Evolutionary conservation across 2,888 invertebrate genomes (phyloP), one percentile per base, ranked within the genome.

Genomic region (Himalopsyche japonica): DNA sequence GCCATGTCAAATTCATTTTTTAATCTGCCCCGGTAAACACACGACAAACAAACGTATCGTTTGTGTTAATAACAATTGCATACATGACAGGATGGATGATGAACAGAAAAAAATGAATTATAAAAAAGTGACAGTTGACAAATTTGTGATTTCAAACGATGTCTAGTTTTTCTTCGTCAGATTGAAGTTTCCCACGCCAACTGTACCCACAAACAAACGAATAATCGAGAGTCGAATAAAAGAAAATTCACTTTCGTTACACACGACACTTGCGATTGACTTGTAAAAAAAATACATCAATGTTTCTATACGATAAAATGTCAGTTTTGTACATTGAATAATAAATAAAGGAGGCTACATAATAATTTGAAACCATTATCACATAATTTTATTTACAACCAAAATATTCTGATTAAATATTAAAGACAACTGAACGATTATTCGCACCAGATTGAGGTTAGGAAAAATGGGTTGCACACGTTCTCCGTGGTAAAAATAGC

Each of bases 361-460:
- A 12, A 20, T 57, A 10, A 57, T n/a, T 20, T 20, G 10, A 24
- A 57, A 57, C 20, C 20, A 24, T 20, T 57, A 57, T 20, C 57
- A 57, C 57, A 57, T 5, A 7, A 57, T 57, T 57, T 57, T 20
- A 57, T 20, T 57, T 20, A 57, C 8, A 6, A 20, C 24, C 20
- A 20, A 20, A 57, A 20, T 57, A 20, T 20, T 57, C 57, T 57
- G 57, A 57, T 57, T 57, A 57, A 57, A 57, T 57, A 57, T 57
- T 57, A 0, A 57, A 57, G n/a, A 57, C 24, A 57, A 57, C 57
- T 57, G 57, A 57, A 57, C 27, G 32, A 43, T 79, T 79, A 43
- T 79, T 82, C 30, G 49, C 80, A 48, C 82, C 57, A 76, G 78
- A 77, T 80, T 82, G 85, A 85, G 85, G 85, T 85, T 85, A 82